phyloP scores from a whole-genome alignment of 2,888 invertebrate species.

The Cheilosia urbana region DNA sequence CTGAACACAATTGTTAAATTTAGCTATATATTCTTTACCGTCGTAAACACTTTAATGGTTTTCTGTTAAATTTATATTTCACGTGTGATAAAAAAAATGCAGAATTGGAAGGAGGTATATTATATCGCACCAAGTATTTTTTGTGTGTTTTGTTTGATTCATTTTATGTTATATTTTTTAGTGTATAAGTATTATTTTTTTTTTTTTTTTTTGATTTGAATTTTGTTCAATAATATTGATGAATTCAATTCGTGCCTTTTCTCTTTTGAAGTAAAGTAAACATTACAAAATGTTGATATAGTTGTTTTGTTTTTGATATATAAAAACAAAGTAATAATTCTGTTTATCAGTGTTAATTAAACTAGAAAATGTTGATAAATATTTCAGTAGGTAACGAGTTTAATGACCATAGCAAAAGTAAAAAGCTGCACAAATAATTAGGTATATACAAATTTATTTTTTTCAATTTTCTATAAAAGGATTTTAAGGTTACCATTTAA shows the following conservation, averaged over 20 bases:
- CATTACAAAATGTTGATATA: conserved; percentile 27
- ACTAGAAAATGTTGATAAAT: conserved; percentile 35
- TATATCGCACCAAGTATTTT: conserved; percentile 73
- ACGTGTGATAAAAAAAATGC: conserved; percentile 77
- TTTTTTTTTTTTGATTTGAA: neutral
- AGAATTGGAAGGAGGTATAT: conserved; percentile 84
- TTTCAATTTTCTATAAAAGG: conserved; percentile 23
- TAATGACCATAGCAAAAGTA: conserved; percentile 68
- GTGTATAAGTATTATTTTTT: conserved; percentile 17
- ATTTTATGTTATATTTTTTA: conserved; percentile 36
- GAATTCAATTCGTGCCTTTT: conserved; percentile 16
- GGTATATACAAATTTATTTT: conserved; percentile 23
- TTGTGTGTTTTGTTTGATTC: conserved; percentile 57
- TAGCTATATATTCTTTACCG: conserved; percentile 47
- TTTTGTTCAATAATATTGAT: conserved; percentile 2
- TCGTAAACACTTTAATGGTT: conserved; percentile 62
- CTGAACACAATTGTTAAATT: conserved; percentile 40
- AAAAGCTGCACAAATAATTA: conserved; percentile 64
- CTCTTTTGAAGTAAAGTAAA: conserved; percentile 50
- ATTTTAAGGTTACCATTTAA: conserved; percentile 14
- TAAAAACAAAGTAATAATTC: conserved; percentile 2
- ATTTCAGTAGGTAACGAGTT: conserved; percentile 67
- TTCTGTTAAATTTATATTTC: conserved; percentile 73
- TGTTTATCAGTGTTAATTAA: conserved; percentile 36
- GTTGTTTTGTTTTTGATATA: conserved; percentile 13